These are phyloP conservation scores for Acromyrmex heyeri DNA, from an alignment of 1,140 invertebrate species.

Conservation along the genomic window DNA sequence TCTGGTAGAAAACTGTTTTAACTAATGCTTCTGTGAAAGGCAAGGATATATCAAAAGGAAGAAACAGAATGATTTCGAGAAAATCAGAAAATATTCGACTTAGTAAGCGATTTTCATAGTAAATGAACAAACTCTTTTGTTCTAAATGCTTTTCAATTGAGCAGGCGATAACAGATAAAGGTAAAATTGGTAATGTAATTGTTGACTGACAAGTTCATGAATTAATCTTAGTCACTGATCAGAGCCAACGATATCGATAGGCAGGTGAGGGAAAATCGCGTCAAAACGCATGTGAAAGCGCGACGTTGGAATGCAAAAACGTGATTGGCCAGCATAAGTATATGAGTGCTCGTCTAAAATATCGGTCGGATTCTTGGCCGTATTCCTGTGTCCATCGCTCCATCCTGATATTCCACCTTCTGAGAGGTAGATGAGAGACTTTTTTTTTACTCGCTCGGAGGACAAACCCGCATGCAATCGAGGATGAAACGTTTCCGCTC, in stretches of 20 bases:
- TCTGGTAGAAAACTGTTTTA: neutral
- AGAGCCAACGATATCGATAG: neutral
- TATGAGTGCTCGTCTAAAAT: slow-evolving; percentile 37
- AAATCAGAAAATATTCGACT: neutral
- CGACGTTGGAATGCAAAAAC: slow-evolving; percentile 34
- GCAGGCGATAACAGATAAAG: neutral
- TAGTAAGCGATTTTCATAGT: neutral
- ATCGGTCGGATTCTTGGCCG: slow-evolving; percentile 35
- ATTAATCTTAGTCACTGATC: slow-evolving; percentile 25
- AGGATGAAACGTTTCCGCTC: slow-evolving; percentile 8
- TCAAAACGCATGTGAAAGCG: slow-evolving; percentile 7
- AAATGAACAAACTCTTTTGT: neutral
- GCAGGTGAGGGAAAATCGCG: slow-evolving; percentile 16
- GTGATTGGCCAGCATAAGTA: slow-evolving; percentile 11
- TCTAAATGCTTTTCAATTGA: neutral
- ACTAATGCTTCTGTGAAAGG: neutral
- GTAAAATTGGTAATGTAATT: slow-evolving; percentile 61
- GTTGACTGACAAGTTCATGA: slow-evolving; percentile 60
- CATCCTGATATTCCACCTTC: slow-evolving; percentile 42
- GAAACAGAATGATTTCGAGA: neutral
- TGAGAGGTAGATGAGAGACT: slow-evolving; percentile 6
- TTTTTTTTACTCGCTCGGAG: slow-evolving; percentile 17
- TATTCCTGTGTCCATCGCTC: neutral
- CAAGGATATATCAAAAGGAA: neutral
- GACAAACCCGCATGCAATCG: slow-evolving; percentile 36